Conservation (phyloP, 1,140 invertebrate species). For the Dreissena polymorpha region DNA sequence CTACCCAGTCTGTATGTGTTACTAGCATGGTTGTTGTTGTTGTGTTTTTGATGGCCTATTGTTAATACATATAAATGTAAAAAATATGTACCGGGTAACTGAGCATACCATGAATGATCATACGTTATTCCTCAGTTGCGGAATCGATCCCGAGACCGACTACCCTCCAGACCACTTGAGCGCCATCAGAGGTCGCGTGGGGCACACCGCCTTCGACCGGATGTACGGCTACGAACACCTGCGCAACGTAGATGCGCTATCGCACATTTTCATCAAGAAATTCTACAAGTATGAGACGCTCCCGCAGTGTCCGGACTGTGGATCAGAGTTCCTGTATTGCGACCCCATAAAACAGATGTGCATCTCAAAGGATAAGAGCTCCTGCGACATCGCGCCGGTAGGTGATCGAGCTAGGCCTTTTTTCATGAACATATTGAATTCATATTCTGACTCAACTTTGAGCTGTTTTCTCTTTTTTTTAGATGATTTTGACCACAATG, state of each 20-base stretch:
- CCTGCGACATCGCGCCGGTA: conserved; percentile 36
- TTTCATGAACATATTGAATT: neutral
- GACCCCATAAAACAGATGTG: conserved; percentile 24
- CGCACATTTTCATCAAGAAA: conserved; percentile 29
- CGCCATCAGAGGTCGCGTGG: neutral
- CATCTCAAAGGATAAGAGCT: conserved; percentile 30
- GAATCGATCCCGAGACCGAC: conserved; percentile 35
- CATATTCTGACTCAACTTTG: neutral
- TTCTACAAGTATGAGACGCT: conserved; percentile 46
- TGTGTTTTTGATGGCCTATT: no score
- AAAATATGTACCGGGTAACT: neutral
- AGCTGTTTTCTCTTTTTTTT: neutral
- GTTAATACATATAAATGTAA: no score
- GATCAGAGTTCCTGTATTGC: conserved; percentile 36
- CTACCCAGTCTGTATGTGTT: no score
- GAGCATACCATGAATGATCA: neutral
- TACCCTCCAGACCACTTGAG: conserved; percentile 17
- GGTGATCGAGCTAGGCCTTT: conserved; percentile 7
- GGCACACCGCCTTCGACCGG: conserved; percentile 24
- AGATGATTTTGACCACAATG: neutral
- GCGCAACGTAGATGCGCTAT: conserved; percentile 33
- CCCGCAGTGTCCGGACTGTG: conserved; percentile 42
- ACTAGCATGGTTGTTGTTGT: no score
- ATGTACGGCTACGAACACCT: conserved; percentile 42
- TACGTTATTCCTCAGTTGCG: conserved; percentile 14